These are phyloP conservation scores for Chiloscyllium plagiosum DNA, from an alignment of 2,113 vertebrate genomes.

Conservation along the genomic window DNA sequence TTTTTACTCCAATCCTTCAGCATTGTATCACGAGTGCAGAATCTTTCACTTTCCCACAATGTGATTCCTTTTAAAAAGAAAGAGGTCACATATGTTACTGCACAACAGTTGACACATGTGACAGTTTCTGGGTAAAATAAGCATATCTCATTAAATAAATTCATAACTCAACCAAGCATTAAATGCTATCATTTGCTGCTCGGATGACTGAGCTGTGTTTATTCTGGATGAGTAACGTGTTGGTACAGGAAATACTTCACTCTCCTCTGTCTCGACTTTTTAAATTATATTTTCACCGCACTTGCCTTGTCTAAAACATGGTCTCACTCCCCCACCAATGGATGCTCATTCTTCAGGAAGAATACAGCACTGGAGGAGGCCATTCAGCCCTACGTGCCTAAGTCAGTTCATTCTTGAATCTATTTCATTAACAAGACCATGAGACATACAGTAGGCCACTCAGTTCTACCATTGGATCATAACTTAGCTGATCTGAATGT, in stretches of 20 bases:
- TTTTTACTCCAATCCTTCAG: background rate
- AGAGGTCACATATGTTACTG: constrained; percentile 7
- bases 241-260: background rate
- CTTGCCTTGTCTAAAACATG: background rate
- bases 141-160: constrained; percentile 32
- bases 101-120: background rate
- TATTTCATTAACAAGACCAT: no score
- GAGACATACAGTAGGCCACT: no score
- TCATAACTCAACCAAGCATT: constrained; percentile 31
- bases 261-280: background rate
- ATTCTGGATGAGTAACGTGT: constrained; percentile 23
- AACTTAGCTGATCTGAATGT: no score
- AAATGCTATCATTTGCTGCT: constrained; percentile 23
- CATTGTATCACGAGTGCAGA: background rate
- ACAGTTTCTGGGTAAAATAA: constrained; percentile 29
- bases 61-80: background rate
- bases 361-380: background rate
- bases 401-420: no score
- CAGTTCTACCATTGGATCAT: no score
- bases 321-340: background rate
- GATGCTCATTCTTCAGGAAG: background rate
- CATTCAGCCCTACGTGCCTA: background rate
- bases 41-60: background rate
- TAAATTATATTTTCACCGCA: background rate
- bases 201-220: background rate